A percentile compares a stretch with the other conserved stretches of the same genome.
Evolutionary conservation across 2,113 vertebrate genomes (phyloP).

Genomic region (Carassius gibelio): DNA sequence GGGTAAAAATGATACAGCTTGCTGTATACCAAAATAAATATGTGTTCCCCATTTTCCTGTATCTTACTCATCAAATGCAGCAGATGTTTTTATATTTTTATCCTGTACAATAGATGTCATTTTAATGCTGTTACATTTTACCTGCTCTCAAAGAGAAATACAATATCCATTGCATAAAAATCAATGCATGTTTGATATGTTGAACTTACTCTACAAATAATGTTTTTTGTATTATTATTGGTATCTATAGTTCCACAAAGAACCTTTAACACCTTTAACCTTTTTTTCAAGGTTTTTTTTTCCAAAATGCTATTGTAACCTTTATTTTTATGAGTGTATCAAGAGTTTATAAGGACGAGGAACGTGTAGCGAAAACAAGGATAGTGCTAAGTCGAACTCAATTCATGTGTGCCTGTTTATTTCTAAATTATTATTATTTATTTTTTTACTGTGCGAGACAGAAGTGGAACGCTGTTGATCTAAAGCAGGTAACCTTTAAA

Average conservation of each 20-base stretch:
- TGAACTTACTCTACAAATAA: not conserved
- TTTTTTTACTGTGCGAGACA: constrained; percentile 31
- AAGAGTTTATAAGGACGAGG: not conserved
- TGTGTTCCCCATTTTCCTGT: too few species aligned
- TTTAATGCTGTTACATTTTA: not conserved
- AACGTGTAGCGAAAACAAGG: not conserved
- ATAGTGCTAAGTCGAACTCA: not conserved
- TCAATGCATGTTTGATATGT: not conserved
- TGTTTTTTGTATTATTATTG: not conserved
- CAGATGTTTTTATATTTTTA: not conserved
- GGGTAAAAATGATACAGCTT: too few species aligned
- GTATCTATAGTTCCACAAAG: not conserved
- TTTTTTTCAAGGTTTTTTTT: too few species aligned
- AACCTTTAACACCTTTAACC: too few species aligned
- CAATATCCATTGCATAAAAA: not conserved
- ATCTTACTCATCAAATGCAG: too few species aligned
- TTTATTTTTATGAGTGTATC: too few species aligned
- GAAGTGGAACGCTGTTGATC: constrained; percentile 39
- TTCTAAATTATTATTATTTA: too few species aligned
- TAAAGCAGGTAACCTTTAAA: constrained; percentile 63
- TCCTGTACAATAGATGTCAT: not conserved
- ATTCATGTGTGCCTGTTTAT: not conserved
- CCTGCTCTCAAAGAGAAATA: not conserved
- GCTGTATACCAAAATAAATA: too few species aligned
- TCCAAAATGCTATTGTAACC: too few species aligned